Evolutionary conservation across 1,140 invertebrate genomes (phyloP), one percentile per base, ranked within the genome.

Genomic region (Limonius californicus): DNA sequence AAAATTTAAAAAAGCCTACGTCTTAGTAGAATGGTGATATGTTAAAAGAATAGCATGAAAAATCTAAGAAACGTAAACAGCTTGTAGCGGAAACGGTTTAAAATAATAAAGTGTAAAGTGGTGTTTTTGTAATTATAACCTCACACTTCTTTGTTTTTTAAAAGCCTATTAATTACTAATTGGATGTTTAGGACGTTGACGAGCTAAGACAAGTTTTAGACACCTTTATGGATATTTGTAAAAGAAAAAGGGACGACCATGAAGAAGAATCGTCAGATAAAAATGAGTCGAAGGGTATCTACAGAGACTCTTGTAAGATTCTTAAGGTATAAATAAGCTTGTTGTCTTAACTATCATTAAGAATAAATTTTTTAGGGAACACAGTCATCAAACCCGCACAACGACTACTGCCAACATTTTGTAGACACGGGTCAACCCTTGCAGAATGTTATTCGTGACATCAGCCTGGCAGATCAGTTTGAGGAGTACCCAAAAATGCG

Each of bases 321-420:
- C 79, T 98, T 16, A 98, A 98, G 83, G 93, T 94, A 70, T n/a
- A n/a, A n/a, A n/a, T n/a, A n/a, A n/a, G n/a, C n/a, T n/a, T n/a
- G n/a, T n/a, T n/a, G n/a, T n/a, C n/a, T n/a, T n/a, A n/a, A n/a
- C n/a, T n/a, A n/a, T 27, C 12, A 57, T 43, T 21, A 57, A 12
- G 39, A 45, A 53, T 61, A 50, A 8, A n/a, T n/a, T n/a, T 55
- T 80, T 20, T 72, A 97, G 91, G 96, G 97, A 14, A 98, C 95
- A 16, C 96, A 98, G 77, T 98, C 95, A 66, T 96, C 94, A 11
- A 99, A 99, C 83, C 96, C 96, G 0, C 96, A 99, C 76, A 99
- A 99, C 84, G 97, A 99, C 79, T 99, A 99, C 73, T 98, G 95
- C 77, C 96, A 99, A 76, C 94, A 99, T 79, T 99, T 98, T 82